These are phyloP conservation scores for Ophion ellenae DNA, from an alignment of 2,888 invertebrate genomes.

Conservation along the genomic window DNA sequence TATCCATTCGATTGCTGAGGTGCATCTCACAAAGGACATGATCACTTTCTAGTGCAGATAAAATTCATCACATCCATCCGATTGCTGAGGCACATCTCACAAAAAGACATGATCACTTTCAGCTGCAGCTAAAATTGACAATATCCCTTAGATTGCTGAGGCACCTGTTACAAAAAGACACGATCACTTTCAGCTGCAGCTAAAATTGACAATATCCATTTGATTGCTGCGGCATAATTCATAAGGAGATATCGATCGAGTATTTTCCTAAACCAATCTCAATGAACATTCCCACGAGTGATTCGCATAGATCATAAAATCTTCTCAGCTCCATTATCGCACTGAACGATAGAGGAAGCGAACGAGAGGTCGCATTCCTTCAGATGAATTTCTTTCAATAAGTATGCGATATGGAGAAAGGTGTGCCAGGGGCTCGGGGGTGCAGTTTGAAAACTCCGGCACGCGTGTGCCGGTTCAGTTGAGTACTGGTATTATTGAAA, in stretches of 20 bases:
- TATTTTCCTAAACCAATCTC: no score
- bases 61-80: no score
- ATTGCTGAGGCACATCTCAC: background rate
- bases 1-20: background rate
- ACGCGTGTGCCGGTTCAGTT: conserved; percentile 27
- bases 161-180: background rate
- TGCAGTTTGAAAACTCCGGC: conserved; percentile 17
- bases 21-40: background rate
- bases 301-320: background rate
- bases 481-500: conserved; percentile 41
- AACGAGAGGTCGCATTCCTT: background rate
- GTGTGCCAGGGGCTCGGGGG: background rate
- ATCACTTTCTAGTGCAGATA: no score
- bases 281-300: no score
- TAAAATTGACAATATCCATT: no score
- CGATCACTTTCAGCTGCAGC: background rate
- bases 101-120: background rate
- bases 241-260: no score
- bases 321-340: no score
- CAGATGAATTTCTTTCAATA: conserved; percentile 22
- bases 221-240: no score
- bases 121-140: background rate
- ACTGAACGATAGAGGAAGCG: no score
- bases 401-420: background rate
- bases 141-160: no score